Conservation (phyloP, 2,113 vertebrate genomes). For the Zosterops hypoxanthus region DNA sequence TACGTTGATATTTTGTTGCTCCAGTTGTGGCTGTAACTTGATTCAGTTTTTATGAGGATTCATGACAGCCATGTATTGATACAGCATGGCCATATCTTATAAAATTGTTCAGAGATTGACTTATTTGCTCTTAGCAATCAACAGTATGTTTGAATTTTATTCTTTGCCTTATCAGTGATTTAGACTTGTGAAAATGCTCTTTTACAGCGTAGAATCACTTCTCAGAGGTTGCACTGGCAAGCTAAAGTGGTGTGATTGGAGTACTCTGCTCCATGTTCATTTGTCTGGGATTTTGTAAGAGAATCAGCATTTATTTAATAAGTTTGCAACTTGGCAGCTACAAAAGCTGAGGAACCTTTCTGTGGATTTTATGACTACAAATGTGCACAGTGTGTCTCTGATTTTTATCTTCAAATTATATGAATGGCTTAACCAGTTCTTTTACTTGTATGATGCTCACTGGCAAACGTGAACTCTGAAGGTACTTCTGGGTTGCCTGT, state of each 20-base stretch:
- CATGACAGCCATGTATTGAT: conserved; percentile 51
- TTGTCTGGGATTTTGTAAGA: not conserved
- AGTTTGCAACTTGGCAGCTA: not conserved
- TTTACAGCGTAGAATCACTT: conserved; percentile 58
- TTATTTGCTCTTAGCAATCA: conserved; percentile 55
- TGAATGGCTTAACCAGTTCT: not conserved
- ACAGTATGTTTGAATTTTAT: conserved; percentile 40
- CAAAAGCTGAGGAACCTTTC: not conserved
- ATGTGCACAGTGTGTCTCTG: not conserved
- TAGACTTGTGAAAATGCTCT: conserved; percentile 62
- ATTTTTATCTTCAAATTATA: not conserved
- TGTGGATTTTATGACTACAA: not conserved
- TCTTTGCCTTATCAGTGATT: conserved; percentile 62
- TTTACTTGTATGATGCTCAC: not conserved
- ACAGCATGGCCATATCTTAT: conserved; percentile 54
- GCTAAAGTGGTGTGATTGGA: conserved; percentile 3
- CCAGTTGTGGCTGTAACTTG: conserved; percentile 46
- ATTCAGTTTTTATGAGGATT: conserved; percentile 57
- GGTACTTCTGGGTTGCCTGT: not conserved
- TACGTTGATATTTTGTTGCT: conserved; percentile 52
- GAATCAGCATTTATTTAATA: not conserved
- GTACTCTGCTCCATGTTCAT: not conserved
- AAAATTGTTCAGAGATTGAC: conserved; percentile 61
- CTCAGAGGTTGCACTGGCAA: conserved; percentile 73
- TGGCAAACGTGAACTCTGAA: not conserved